phyloP scores from a whole-genome alignment of 2,797 vertebrate genomes.

The Semaprochilodus insignis region DNA sequence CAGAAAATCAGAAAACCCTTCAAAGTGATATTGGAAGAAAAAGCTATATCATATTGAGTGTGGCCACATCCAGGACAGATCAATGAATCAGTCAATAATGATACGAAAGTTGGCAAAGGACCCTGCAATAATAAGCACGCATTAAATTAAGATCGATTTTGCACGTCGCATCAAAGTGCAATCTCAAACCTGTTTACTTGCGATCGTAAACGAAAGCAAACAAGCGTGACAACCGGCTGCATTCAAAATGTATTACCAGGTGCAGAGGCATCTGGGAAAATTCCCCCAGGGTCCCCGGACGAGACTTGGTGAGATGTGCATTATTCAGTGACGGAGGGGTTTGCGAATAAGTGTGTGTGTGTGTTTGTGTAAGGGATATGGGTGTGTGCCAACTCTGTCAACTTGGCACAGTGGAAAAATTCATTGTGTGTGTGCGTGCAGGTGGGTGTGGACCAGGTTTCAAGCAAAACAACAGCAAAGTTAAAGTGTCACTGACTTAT shows the following conservation, averaged over 20 bases:
- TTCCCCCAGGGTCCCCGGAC: constrained; percentile 59
- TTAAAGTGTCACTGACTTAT: constrained; percentile 49
- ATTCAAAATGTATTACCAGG: constrained; percentile 71
- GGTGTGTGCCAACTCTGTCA: constrained; percentile 28
- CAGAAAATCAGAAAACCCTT: neutral
- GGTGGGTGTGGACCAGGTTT: constrained; percentile 12
- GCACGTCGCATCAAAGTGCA: constrained; percentile 64
- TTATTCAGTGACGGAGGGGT: constrained; percentile 54
- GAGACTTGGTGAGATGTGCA: constrained; percentile 51
- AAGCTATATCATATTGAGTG: neutral
- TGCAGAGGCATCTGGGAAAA: constrained; percentile 72
- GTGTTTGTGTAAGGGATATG: constrained; percentile 15
- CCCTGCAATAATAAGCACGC: constrained; percentile 50
- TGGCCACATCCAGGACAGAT: neutral
- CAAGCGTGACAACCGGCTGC: constrained; percentile 67
- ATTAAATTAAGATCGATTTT: constrained; percentile 66
- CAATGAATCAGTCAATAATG: constrained; percentile 36
- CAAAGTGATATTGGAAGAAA: neutral
- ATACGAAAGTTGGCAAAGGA: constrained; percentile 22
- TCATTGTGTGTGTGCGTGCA: constrained; percentile 12
- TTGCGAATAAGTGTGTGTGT: constrained; percentile 8
- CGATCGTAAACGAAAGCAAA: constrained; percentile 69
- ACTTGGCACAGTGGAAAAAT: constrained; percentile 31
- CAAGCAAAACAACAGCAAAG: constrained; percentile 36
- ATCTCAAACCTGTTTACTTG: constrained; percentile 71